These are phyloP conservation scores for Ceratina japonica DNA, from an alignment of 1,140 invertebrate genomes.

Conservation along the genomic window DNA sequence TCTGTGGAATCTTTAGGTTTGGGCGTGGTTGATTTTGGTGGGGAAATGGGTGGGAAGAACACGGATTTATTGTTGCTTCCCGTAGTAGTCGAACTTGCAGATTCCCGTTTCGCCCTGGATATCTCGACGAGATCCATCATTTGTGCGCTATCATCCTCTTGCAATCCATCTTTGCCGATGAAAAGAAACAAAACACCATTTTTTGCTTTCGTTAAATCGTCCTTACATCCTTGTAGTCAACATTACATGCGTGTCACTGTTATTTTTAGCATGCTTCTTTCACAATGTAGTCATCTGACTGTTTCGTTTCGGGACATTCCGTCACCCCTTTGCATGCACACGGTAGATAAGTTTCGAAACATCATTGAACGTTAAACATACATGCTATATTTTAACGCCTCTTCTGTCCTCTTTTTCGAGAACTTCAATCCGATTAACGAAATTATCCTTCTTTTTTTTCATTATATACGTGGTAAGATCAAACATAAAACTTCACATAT, in stretches of 20 bases:
- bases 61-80: too few relatives aligned
- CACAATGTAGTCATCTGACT: too few relatives aligned
- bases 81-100: not conserved
- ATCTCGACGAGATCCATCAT: not conserved
- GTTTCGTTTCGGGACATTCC: not conserved
- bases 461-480: not conserved
- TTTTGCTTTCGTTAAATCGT: slow-evolving; percentile 9
- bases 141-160: not conserved
- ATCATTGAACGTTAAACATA: not conserved
- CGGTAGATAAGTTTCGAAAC: not conserved
- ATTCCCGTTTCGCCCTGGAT: slow-evolving; percentile 42
- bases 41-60: too few relatives aligned
- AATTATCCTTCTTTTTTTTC: not conserved
- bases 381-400: not conserved
- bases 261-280: slow-evolving; percentile 32
- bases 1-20: too few relatives aligned
- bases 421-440: not conserved
- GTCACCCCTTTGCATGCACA: slow-evolving; percentile 15
- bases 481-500: not conserved
- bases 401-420: not conserved
- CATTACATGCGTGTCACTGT: slow-evolving; percentile 2
- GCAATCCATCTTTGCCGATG: slow-evolving; percentile 45
- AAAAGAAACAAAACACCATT: slow-evolving; percentile 52
- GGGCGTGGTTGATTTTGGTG: too few relatives aligned
- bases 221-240: not conserved